Evolutionary conservation across 2,113 vertebrate species (phyloP), one percentile per base, ranked within the genome.

Genomic region (Sporophila hypoxantha): DNA sequence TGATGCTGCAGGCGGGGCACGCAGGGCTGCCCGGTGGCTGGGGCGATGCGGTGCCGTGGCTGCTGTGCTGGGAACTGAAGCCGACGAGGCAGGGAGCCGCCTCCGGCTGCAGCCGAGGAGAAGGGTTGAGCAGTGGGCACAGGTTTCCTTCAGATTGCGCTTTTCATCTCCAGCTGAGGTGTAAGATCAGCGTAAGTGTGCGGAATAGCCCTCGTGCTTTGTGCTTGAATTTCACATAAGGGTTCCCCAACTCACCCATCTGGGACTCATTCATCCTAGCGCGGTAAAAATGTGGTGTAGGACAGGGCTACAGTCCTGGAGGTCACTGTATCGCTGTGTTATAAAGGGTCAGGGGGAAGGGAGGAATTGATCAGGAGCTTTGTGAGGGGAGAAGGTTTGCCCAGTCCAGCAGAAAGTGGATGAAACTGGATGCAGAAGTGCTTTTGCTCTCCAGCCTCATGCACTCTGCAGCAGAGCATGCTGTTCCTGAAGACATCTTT

Each of bases 271-370:
- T 57, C 49, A 23, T 21, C 26, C 18, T 10, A 11, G 29, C 23
- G 4, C 1, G 5, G 17, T 50, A 15, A n/a, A 78, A 81, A 25
- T 7, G 39, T 20, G 2, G 12, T 1, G 36, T 25, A 16, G 56
- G 17, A 79, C 39, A 42, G n/a, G 17, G 42, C 15, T 52, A 1
- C 30, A 23, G 44, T 52, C 41, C 16, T 34, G 5, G 50, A 16
- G 34, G 21, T 80, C 49, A 8, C 52, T 5, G 1, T 57, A 11
- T 52, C 17, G 0, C 13, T 55, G 1, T 17, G 32, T 37, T 56
- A 16, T 30, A 68, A 37, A 41, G 26, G 11, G 32, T 36, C 60
- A 19, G 36, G 37, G 39, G 17, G 16, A 56, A 36, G 17, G 44
- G n/a, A 62, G 30, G 44, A 19, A 9, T 18, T 36, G 52, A 11